Evolutionary conservation across 1,140 invertebrate genomes (phyloP).

Genomic region (Brachionus calyciflorus): DNA sequence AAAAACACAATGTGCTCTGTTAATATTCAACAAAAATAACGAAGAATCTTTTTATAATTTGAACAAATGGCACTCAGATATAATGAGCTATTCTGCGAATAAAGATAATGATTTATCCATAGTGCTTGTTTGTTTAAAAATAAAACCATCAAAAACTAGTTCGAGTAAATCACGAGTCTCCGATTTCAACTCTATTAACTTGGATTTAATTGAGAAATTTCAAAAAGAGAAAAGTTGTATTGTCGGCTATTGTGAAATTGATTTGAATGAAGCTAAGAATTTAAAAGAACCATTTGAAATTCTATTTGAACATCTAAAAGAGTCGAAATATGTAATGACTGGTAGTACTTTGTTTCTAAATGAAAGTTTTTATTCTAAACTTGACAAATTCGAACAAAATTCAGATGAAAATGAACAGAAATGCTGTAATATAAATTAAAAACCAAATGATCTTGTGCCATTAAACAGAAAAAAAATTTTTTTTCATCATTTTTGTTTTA

Average conservation of each 20-base stretch:
- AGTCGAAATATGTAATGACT: background rate
- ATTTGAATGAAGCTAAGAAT: background rate
- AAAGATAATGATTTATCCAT: slow-evolving; percentile 7
- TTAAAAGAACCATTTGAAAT: slow-evolving; percentile 35
- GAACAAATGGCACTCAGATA: slow-evolving; percentile 32
- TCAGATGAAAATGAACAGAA: too few relatives aligned
- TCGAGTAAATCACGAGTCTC: background rate
- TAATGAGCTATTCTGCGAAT: slow-evolving; percentile 20
- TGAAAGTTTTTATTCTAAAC: background rate
- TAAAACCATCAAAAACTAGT: background rate
- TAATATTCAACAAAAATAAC: slow-evolving; percentile 32
- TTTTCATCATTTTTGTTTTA: too few relatives aligned
- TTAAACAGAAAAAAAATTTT: too few relatives aligned
- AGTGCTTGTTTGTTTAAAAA: slow-evolving; percentile 26
- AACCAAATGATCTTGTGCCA: too few relatives aligned
- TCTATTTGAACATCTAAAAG: background rate
- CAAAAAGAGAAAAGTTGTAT: slow-evolving; percentile 21
- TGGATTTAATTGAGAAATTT: slow-evolving; percentile 9
- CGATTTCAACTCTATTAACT: too few relatives aligned
- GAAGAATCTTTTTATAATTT: slow-evolving; percentile 34
- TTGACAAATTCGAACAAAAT: background rate
- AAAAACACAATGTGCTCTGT: slow-evolving; percentile 2
- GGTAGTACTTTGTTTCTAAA: background rate
- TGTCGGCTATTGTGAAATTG: slow-evolving; percentile 3
- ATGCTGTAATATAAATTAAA: too few relatives aligned